Evolutionary conservation across 2,888 invertebrate genomes (phyloP), one percentile per base, ranked within the genome.

Genomic region (Plusia festucae): DNA sequence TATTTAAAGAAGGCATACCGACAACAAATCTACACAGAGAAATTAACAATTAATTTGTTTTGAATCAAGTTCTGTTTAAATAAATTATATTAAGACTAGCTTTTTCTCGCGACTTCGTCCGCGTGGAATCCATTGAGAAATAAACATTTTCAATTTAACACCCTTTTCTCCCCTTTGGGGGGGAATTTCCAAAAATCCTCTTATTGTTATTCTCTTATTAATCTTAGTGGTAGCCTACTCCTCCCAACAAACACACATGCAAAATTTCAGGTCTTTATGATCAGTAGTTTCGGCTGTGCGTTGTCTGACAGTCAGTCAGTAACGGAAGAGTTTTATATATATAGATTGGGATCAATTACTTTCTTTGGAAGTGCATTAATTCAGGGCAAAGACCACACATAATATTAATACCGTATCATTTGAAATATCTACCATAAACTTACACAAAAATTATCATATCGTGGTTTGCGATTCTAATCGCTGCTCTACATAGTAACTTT

Each of bases 381-480:
- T 49, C 7, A 20, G 11, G 18, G 46, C 20, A 40, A 40, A 40
- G 40, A n/a, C 40, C 40, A 40, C n/a, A 24, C 24, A 24, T 24
- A n/a, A n/a, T 7, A 40, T n/a, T 15, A 15, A n/a, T n/a, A 40
- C 40, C 40, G 40, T 40, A 40, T 40, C 40, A 30, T 30, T 40
- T 4, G 0, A 5, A n/a, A n/a, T 16, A 1, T 49, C 46, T 0
- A 18, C 18, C 46, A 49, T 18, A 20, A 49, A 49, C n/a, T 40
- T n/a, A 40, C 44, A 44, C 46, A 49, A 49, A 49, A 49, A 49
- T 49, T 49, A 49, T 49, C 46, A 49, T 49, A 49, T 49, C 46
- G 46, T 18, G 18, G 46, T 20, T 40, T 20, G 46, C 46, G 46
- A 49, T 49, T 40, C 46, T 46, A 46, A 46, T 46, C 46, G 15